Conservation (phyloP, 2,888 invertebrate species). For the Rugalucina vietnamica region DNA sequence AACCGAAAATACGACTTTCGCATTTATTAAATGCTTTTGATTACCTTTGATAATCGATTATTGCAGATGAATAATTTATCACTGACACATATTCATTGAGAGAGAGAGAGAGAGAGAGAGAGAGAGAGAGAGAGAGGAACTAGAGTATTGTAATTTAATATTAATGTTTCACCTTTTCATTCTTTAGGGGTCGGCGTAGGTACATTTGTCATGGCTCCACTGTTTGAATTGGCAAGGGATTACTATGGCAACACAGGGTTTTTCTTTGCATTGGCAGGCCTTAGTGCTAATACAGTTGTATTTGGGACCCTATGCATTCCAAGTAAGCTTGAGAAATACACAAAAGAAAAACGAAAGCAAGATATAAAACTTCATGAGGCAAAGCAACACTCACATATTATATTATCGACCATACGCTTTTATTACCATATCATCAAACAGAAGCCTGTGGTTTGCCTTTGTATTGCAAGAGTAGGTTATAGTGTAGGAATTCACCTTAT, state of each 20-base stretch:
- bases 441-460: conserved; percentile 22
- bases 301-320: conserved; percentile 55
- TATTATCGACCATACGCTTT: neutral
- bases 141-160: too few species aligned
- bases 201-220: conserved; percentile 41
- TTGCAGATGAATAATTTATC: too few species aligned
- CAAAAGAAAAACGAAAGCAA: conserved; percentile 14
- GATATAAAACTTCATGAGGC: neutral
- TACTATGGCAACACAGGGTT: conserved; percentile 50
- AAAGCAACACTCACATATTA: neutral
- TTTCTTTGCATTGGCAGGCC: conserved; percentile 47
- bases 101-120: too few species aligned
- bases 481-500: conserved; percentile 36
- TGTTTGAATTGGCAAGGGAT: conserved; percentile 44
- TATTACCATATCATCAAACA: conserved; percentile 26
- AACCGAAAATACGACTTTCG: too few species aligned
- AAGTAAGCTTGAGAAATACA: conserved; percentile 36
- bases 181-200: conserved; percentile 46
- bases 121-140: too few species aligned
- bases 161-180: too few species aligned
- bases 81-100: too few species aligned
- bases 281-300: conserved; percentile 32
- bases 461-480: conserved; percentile 27
- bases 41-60: too few species aligned
- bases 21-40: too few species aligned